phyloP scores from a whole-genome alignment of 2,113 vertebrate genomes.

The Oreotrochilus melanogaster region DNA sequence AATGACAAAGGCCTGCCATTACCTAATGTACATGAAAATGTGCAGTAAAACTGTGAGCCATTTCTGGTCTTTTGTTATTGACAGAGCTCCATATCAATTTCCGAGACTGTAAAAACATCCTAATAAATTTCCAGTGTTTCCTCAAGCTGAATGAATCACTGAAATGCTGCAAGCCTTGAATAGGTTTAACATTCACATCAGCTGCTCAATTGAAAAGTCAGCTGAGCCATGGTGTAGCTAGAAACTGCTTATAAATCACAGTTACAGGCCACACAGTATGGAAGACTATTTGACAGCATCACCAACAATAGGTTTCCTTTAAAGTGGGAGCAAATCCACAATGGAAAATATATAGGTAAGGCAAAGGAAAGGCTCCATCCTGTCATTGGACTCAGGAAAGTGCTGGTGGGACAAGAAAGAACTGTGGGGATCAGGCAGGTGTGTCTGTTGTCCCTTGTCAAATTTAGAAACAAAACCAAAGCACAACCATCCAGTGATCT shows the following conservation, averaged over 20 bases:
- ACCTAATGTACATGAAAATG: slow-evolving; percentile 66
- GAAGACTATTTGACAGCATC: slow-evolving; percentile 18
- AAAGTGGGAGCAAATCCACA: slow-evolving; percentile 37
- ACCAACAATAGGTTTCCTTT: slow-evolving; percentile 43
- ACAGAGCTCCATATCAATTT: slow-evolving; percentile 77
- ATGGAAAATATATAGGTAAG: not conserved
- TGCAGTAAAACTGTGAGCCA: slow-evolving; percentile 55
- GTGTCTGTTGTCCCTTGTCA: not conserved
- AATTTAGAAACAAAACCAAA: not conserved
- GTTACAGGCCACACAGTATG: not conserved
- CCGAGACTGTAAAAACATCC: slow-evolving; percentile 76
- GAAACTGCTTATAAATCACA: slow-evolving; percentile 56
- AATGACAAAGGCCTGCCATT: slow-evolving; percentile 15
- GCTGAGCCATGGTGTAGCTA: slow-evolving; percentile 32
- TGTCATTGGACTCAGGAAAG: not conserved
- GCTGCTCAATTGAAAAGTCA: slow-evolving; percentile 69
- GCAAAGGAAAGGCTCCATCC: not conserved
- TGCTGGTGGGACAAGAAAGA: not conserved
- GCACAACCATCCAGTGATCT: not conserved
- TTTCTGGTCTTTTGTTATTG: slow-evolving; percentile 73
- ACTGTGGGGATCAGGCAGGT: not conserved
- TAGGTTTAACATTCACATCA: slow-evolving; percentile 44
- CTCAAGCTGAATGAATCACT: slow-evolving; percentile 73
- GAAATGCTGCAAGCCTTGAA: slow-evolving; percentile 74
- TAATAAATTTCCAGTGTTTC: slow-evolving; percentile 78